Conservation (phyloP, 2,113 vertebrate genomes). For the Coregonus clupeaformis region DNA sequence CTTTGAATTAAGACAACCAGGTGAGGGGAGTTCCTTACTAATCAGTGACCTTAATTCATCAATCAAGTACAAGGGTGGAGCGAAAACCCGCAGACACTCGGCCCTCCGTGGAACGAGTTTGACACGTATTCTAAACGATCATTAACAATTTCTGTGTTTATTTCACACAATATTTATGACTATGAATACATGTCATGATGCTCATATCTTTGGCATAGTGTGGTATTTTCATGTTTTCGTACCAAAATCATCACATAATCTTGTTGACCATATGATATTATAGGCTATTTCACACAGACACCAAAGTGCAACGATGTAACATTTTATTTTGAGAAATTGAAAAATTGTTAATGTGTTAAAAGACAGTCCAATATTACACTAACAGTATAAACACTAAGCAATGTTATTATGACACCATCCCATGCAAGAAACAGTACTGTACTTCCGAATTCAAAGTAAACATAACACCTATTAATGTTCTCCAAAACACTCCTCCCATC, state of each 20-base stretch:
- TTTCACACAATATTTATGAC: not conserved
- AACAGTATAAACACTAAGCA: conserved; percentile 1
- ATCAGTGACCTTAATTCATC: too few relatives aligned
- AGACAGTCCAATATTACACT: not conserved
- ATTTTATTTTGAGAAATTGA: conserved; percentile 7
- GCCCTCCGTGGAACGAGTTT: too few relatives aligned
- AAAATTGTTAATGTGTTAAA: conserved; percentile 11
- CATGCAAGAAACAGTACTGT: not conserved
- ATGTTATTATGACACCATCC: conserved; percentile 1
- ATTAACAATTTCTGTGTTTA: not conserved
- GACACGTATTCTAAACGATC: too few relatives aligned
- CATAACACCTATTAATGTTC: not conserved
- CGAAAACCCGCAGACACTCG: too few relatives aligned
- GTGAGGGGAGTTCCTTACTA: too few relatives aligned
- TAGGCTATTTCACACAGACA: not conserved
- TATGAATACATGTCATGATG: not conserved
- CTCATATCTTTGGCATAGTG: too few relatives aligned
- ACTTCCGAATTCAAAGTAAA: not conserved
- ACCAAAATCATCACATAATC: not conserved
- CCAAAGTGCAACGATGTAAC: not conserved
- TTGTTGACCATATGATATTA: not conserved
- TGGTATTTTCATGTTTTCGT: not conserved
- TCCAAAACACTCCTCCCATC: not conserved
- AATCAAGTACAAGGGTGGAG: too few relatives aligned
- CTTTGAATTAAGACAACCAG: too few relatives aligned